A percentile compares a stretch with the other conserved stretches of the same genome.
These are phyloP conservation scores for Tetragnatha montana DNA, from an alignment of 2,888 invertebrate genomes.

Conservation along the genomic window DNA sequence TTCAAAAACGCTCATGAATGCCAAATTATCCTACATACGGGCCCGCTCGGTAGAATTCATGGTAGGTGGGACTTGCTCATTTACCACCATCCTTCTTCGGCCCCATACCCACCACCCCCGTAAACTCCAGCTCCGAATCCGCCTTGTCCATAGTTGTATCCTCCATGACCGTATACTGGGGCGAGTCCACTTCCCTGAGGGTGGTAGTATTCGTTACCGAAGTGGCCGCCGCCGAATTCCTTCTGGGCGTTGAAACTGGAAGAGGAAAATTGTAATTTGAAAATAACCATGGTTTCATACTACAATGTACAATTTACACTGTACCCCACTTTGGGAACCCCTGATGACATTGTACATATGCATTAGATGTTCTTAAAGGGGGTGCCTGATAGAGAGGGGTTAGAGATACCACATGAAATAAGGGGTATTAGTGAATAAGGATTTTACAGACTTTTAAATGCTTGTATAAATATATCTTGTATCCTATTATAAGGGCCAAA, in stretches of 20 bases:
- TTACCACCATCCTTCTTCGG: slow-evolving; percentile 55
- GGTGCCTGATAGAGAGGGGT: no score
- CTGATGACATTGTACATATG: no score
- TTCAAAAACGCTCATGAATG: neutral
- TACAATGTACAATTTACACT: no score
- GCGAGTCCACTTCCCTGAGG: slow-evolving; percentile 35
- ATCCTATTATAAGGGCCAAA: no score
- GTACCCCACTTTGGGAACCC: no score
- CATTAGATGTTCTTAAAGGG: no score
- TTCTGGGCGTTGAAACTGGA: slow-evolving; percentile 30
- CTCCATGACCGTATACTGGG: slow-evolving; percentile 55
- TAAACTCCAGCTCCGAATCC: slow-evolving; percentile 58
- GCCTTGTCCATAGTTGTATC: slow-evolving; percentile 28
- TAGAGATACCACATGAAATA: no score
- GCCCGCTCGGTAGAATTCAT: neutral
- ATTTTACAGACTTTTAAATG: no score
- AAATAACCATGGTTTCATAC: no score
- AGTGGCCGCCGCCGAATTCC: slow-evolving; percentile 60
- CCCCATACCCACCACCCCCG: slow-evolving; percentile 56
- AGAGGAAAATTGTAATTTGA: neutral
- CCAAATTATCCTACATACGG: neutral
- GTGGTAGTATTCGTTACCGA: slow-evolving; percentile 59
- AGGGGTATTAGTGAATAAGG: no score
- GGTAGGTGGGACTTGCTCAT: neutral
- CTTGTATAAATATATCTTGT: no score